Conservation (phyloP, 2,888 invertebrate species). For the Hirtodrosophila confusa region DNA sequence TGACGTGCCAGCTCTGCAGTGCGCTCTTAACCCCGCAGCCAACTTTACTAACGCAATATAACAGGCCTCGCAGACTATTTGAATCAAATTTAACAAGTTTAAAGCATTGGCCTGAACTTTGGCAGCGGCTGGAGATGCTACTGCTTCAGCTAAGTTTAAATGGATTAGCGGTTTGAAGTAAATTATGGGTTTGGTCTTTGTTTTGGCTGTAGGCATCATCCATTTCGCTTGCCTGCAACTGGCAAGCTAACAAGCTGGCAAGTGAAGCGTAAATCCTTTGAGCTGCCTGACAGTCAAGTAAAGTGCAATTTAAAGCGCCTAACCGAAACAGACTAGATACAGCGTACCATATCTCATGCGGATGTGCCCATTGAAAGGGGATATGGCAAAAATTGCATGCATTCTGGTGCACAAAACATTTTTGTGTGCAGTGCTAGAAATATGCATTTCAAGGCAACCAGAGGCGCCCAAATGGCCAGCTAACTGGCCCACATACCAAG, state of each 20-base stretch:
- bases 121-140: conserved; percentile 1
- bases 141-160: neutral
- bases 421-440: conserved; percentile 14
- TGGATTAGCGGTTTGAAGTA: neutral
- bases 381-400: conserved; percentile 21
- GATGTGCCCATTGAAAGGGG: conserved; percentile 15
- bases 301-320: conserved; percentile 28
- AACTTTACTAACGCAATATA: conserved; percentile 13
- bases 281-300: conserved; percentile 5
- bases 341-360: conserved; percentile 10
- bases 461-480: conserved; percentile 1
- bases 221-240: neutral
- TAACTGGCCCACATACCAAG: conserved; percentile 7
- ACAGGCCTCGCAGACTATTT: neutral
- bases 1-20: conserved; percentile 2
- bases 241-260: neutral
- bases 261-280: conserved; percentile 11
- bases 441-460: conserved; percentile 30
- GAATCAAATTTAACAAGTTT: conserved; percentile 9
- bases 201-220: too few species aligned
- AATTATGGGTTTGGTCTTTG: neutral
- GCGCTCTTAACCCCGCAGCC: conserved; percentile 19
- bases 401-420: neutral
- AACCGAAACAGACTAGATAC: conserved; percentile 11
- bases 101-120: neutral